phyloP scores from a whole-genome alignment of 2,888 invertebrate species.

The Sepioteuthis lessoniana region DNA sequence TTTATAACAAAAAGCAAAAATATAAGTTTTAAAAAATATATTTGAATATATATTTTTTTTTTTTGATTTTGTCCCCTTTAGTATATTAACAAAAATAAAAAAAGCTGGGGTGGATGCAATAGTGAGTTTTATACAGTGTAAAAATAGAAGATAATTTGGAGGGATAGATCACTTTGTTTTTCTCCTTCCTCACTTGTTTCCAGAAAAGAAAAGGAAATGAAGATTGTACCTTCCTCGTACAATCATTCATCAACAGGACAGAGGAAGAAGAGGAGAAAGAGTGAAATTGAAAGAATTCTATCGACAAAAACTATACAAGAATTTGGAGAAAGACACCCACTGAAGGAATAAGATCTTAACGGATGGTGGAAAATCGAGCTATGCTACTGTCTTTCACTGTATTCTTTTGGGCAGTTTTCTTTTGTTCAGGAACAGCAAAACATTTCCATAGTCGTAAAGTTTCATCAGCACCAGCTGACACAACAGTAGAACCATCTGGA shows the following conservation, averaged over 20 bases:
- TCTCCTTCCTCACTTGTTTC: not conserved
- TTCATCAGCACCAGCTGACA: constrained; percentile 96
- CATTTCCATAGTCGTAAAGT: constrained; percentile 96
- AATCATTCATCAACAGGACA: not conserved
- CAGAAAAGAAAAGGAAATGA: not conserved
- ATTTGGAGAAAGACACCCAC: not conserved
- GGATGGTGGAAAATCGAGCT: not conserved
- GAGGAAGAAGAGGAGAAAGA: too few relatives aligned
- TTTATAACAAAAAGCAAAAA: too few relatives aligned
- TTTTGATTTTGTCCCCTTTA: too few relatives aligned
- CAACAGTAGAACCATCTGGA: constrained; percentile 93
- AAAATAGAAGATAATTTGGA: not conserved
- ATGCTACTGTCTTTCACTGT: constrained; percentile 54
- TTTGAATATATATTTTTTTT: too few relatives aligned
- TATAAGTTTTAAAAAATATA: too few relatives aligned
- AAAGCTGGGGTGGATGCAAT: not conserved
- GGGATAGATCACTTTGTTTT: not conserved
- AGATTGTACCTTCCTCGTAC: not conserved
- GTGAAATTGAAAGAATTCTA: too few relatives aligned
- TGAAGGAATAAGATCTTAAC: not conserved
- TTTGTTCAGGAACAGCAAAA: constrained; percentile 78
- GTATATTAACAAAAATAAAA: not conserved
- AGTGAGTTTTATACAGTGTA: not conserved
- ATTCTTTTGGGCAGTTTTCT: constrained; percentile 63
- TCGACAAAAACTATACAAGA: not conserved